Percentiles rank a stretch among this genome's conserved stretches.
These are phyloP conservation scores for Ctena decussata DNA, from an alignment of 2,888 invertebrate species.

Conservation along the genomic window DNA sequence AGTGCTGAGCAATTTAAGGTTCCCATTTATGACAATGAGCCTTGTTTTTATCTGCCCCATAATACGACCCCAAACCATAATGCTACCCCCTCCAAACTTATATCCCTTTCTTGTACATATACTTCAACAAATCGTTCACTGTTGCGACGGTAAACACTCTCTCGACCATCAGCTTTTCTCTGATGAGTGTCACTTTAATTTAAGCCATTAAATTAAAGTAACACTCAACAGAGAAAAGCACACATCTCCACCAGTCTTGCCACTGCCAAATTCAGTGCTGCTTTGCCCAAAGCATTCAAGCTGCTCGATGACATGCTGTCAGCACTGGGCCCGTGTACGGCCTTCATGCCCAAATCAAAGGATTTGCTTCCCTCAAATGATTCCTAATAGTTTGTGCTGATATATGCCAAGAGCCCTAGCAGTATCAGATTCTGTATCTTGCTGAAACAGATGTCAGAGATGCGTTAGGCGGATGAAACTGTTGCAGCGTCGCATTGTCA, in stretches of 20 bases:
- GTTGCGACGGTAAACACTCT: background rate
- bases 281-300: background rate
- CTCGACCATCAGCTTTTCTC: background rate
- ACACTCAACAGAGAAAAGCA: background rate
- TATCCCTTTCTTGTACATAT: background rate
- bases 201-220: background rate
- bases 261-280: background rate
- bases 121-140: background rate
- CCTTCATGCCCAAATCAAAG: background rate
- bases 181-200: too few relatives aligned
- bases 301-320: background rate
- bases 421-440: conserved; percentile 2
- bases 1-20: background rate
- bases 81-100: background rate
- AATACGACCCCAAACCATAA: background rate
- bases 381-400: background rate
- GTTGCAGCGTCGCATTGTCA: background rate
- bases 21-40: background rate
- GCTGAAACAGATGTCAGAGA: background rate
- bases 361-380: background rate
- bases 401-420: background rate
- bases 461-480: background rate
- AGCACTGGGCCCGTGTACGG: background rate
- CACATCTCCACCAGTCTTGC: background rate
- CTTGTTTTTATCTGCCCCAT: background rate